Evolutionary conservation across 2,888 invertebrate species (phyloP).

Genomic region (Torymus texanus): DNA sequence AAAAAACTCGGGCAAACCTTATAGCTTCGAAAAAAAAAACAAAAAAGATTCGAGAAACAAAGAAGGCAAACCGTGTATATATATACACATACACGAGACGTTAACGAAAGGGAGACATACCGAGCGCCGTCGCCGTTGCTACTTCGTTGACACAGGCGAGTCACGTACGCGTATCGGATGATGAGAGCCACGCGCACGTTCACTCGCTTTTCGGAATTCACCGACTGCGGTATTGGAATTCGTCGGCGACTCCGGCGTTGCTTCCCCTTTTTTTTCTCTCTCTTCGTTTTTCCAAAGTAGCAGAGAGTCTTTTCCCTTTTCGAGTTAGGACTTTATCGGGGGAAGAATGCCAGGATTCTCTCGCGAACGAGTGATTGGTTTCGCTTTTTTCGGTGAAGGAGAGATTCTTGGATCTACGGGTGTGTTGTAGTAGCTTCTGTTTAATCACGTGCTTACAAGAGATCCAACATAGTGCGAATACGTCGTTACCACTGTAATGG

Average conservation of each 20-base stretch:
- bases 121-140: slow-evolving; percentile 30
- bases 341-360: background rate
- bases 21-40: too few relatives aligned
- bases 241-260: background rate
- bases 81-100: background rate
- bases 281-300: background rate
- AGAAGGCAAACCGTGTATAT: background rate
- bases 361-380: background rate
- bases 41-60: background rate
- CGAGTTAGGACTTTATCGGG: slow-evolving; percentile 22
- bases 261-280: slow-evolving; percentile 1
- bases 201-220: slow-evolving; percentile 46
- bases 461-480: too few relatives aligned
- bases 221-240: background rate
- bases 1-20: too few relatives aligned
- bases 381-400: too few relatives aligned
- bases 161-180: slow-evolving; percentile 45
- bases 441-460: too few relatives aligned
- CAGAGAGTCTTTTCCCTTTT: slow-evolving; percentile 16
- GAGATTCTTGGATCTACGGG: too few relatives aligned
- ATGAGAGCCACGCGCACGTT: slow-evolving; percentile 24
- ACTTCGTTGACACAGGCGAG: slow-evolving; percentile 30
- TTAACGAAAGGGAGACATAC: slow-evolving; percentile 11
- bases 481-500: too few relatives aligned
- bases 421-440: too few relatives aligned